A percentile compares a stretch with the other conserved stretches of the same genome.
These are phyloP conservation scores for Marmota monax DNA, from an alignment of 2,113 vertebrate genomes.

Conservation along the genomic window DNA sequence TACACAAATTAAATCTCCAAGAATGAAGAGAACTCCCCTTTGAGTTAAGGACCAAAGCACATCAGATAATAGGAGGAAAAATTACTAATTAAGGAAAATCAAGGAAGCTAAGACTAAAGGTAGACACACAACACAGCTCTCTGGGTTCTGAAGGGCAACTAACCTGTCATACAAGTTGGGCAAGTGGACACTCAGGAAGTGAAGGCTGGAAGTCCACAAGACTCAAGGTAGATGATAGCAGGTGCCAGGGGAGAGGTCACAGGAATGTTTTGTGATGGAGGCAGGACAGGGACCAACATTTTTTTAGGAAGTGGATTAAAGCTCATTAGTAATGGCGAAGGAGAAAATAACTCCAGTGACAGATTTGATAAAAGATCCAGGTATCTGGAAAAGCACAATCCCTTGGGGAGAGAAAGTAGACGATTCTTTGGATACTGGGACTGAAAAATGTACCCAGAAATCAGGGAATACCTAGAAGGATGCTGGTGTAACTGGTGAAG, in stretches of 20 bases:
- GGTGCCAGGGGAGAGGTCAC: not conserved
- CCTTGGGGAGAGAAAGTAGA: not conserved
- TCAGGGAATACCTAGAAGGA: not conserved
- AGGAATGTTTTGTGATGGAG: not conserved
- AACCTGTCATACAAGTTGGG: not conserved
- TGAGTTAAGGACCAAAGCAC: not conserved
- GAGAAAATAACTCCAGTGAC: not conserved
- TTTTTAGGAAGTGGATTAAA: not conserved
- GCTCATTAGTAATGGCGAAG: too few species aligned
- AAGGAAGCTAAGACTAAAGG: not conserved
- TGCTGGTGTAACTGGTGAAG: not conserved
- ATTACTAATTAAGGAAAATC: constrained; percentile 7
- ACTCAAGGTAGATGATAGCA: too few species aligned
- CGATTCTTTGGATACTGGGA: not conserved
- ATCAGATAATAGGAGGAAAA: not conserved
- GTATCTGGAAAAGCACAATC: not conserved
- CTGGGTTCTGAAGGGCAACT: not conserved
- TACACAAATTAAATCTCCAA: not conserved
- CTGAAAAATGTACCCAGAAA: not conserved
- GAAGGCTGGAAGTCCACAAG: not conserved
- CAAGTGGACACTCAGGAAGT: too few species aligned
- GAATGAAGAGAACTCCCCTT: not conserved
- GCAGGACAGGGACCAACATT: not conserved
- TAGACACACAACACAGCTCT: not conserved
- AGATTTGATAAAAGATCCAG: not conserved